A percentile compares a stretch with the other conserved stretches of the same genome.
These are phyloP conservation scores for Mobula hypostoma DNA, from an alignment of 2,113 vertebrate species.

Conservation along the genomic window DNA sequence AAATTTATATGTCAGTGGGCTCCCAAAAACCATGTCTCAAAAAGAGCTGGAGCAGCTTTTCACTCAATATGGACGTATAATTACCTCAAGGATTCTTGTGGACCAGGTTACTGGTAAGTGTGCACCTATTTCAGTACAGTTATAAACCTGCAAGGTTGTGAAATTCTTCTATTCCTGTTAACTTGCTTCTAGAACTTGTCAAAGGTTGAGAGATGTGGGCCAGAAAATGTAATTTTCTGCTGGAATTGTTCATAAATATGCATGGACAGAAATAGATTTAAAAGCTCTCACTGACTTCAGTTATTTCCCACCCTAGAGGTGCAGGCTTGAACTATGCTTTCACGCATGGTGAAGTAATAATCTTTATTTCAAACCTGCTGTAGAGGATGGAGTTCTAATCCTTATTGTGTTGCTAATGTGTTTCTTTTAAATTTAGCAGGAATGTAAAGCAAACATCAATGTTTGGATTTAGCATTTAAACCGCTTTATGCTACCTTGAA, in stretches of 20 bases:
- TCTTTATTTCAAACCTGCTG: slow-evolving; percentile 58
- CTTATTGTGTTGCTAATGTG: slow-evolving; percentile 50
- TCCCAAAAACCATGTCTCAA: slow-evolving; percentile 95
- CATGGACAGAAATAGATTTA: slow-evolving; percentile 62
- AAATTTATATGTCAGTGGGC: slow-evolving; percentile 93
- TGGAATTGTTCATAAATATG: slow-evolving; percentile 70
- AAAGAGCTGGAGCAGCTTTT: slow-evolving; percentile 96
- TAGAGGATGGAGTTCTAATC: slow-evolving; percentile 45
- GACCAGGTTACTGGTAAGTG: slow-evolving; percentile 96
- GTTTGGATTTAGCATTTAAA: slow-evolving; percentile 40
- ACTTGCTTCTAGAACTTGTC: slow-evolving; percentile 50
- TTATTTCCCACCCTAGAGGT: slow-evolving; percentile 61
- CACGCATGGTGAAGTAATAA: slow-evolving; percentile 63
- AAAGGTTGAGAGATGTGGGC: slow-evolving; percentile 54
- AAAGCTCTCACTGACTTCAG: slow-evolving; percentile 51
- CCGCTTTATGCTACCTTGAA: slow-evolving; percentile 43
- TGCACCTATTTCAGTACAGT: slow-evolving; percentile 32
- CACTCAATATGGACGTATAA: slow-evolving; percentile 94
- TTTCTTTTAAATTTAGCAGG: slow-evolving; percentile 43
- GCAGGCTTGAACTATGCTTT: slow-evolving; percentile 60
- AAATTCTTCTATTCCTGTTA: slow-evolving; percentile 42
- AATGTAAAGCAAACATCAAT: slow-evolving; percentile 46
- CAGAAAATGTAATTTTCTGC: slow-evolving; percentile 64
- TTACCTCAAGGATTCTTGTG: slow-evolving; percentile 95
- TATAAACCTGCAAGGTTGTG: slow-evolving; percentile 41